Base-by-base conservation (phyloP, 2,797 vertebrate species). In the Coregonus sp. region DNA sequence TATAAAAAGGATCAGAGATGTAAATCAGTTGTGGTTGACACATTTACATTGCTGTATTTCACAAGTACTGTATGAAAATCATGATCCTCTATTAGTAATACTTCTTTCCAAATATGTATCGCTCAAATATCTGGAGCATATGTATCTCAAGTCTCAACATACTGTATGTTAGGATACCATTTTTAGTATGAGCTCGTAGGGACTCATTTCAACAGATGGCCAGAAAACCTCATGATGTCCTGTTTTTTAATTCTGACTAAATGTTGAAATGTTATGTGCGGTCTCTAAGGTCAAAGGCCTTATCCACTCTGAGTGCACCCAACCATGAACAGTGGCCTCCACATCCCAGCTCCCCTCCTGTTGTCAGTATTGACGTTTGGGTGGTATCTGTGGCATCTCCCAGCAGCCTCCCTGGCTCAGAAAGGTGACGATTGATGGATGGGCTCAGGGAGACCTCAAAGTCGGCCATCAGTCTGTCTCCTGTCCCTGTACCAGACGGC, bases 341-440 rank as follows among this genome's bases (percentile, higher is more conserved):
- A 71, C 82, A 86, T 85, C 80, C 82, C 76, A 80, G 82, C 66
- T 81, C 80, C 75, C 67, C 78, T 85, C 82, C 70, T 77, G 78
- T 84, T 84, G 86, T 88, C 77, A 76, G 75, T 35, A 35, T 78
- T 87, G 87, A 91, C 77, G 82, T 86, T 84, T 73, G 35, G 3
- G 14, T 25, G 84, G 86, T 78, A 91, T 92, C 83, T 77, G 79
- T 61, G 52, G 72, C 61, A 74, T 88, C 66, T 70, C 29, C 76
- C 40, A 47, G 40, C 40, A 47, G 90, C 84, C 90, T 90, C 81
- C 80, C 81, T 77, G 70, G 76, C 83, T 89, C 77, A 73, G 78
- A 81, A 83, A 90, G 84, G 88, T 87, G 88, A 79, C 66, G 85
- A 92, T 76, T 89, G 92, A 93, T 88, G 89, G 85, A 91, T 89